phyloP scores from a whole-genome alignment of 2,888 invertebrate species.

The Tenthredo livida region DNA sequence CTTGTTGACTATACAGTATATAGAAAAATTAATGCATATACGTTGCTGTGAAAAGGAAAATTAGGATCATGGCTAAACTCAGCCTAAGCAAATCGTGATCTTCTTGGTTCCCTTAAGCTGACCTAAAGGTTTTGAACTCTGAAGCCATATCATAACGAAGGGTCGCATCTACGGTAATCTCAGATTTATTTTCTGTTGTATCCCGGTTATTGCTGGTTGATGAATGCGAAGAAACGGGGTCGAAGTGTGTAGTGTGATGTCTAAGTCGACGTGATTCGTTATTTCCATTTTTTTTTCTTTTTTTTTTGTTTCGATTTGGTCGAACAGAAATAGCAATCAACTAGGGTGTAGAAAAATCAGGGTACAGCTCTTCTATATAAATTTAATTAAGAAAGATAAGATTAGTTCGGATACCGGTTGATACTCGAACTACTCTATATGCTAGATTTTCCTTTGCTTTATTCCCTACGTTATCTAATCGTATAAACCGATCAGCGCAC shows the following conservation, averaged over 20 bases:
- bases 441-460: background rate
- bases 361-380: slow-evolving; percentile 1
- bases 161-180: background rate
- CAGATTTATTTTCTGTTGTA: background rate
- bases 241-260: background rate
- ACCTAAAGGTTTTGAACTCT: slow-evolving; percentile 28
- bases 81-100: slow-evolving; percentile 5
- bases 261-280: background rate
- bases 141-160: slow-evolving; percentile 36
- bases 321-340: background rate
- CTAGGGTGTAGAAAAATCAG: background rate
- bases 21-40: background rate
- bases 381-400: slow-evolving; percentile 43
- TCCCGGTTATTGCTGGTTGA: background rate
- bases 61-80: background rate
- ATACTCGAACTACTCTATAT: slow-evolving; percentile 30
- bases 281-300: background rate
- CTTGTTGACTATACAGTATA: background rate
- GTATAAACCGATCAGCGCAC: background rate
- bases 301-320: background rate
- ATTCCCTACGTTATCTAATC: slow-evolving; percentile 40
- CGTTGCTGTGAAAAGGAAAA: background rate
- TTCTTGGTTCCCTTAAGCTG: slow-evolving; percentile 4
- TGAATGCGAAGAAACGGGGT: background rate
- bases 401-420: background rate